These are phyloP conservation scores for Drosophila suzukii DNA, from an alignment of 1,140 invertebrate genomes.

Conservation along the genomic window DNA sequence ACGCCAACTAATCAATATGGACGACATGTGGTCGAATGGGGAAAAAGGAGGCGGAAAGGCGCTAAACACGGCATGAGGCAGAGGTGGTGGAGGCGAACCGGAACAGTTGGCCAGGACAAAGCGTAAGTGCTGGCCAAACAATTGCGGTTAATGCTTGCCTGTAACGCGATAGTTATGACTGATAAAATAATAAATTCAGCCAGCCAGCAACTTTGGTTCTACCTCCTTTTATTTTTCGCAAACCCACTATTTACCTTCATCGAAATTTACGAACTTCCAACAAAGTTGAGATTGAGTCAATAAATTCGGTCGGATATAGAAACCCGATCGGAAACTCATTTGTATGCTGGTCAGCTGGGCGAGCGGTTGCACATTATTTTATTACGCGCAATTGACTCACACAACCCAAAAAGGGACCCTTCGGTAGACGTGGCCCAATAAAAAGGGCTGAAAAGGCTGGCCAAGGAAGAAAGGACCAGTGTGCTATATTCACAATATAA, in stretches of 20 bases:
- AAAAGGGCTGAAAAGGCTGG: conserved; percentile 1
- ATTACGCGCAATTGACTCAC: conserved; percentile 76
- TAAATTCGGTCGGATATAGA: conserved; percentile 16
- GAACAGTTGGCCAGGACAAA: conserved; percentile 50
- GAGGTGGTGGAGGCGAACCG: conserved; percentile 1
- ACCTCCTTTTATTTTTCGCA: background rate
- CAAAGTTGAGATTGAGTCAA: conserved; percentile 14
- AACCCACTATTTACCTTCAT: background rate
- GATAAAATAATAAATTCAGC: conserved; percentile 76
- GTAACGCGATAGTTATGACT: conserved; percentile 73
- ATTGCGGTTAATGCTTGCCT: conserved; percentile 74
- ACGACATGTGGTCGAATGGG: conserved; percentile 40
- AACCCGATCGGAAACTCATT: conserved; percentile 43
- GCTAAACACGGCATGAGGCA: background rate
- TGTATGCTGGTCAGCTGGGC: conserved; percentile 67
- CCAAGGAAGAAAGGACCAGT: background rate
- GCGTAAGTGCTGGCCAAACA: conserved; percentile 73
- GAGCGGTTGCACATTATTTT: conserved; percentile 77
- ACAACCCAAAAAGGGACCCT: conserved; percentile 17
- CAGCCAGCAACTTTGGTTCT: background rate
- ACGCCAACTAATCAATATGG: conserved; percentile 80
- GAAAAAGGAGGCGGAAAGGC: background rate
- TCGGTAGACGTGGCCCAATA: conserved; percentile 32
- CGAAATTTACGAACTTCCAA: conserved; percentile 24
- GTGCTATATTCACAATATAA: conserved; percentile 18